Base-by-base conservation (phyloP, 1,140 invertebrate genomes). In the Lepidurus apus region DNA sequence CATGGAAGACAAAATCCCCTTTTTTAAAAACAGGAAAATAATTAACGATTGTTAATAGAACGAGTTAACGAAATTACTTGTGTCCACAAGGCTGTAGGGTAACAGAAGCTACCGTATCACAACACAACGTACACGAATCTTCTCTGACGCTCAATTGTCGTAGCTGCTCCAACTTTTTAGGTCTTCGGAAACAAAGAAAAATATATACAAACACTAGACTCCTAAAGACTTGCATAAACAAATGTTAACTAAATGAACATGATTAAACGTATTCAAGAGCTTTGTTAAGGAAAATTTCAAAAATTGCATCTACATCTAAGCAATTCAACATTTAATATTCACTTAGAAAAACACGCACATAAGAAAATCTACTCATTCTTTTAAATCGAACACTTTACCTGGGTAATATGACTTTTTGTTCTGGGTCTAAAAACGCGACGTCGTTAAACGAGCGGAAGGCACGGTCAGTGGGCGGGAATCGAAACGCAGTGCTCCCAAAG, bases 41-140 rank as follows among this genome's bases (percentile, higher is more conserved):
- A 75, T 75, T 42, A 53, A 79, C 73, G 43, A 26, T 53, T 45
- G 47, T 34, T 77, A 75, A 77, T 77, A 42, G 26, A 43, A 17
- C 74, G 74, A 79, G 42, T 73, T 79, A 34, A 13, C 21, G 24
- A 73, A 84, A 84, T 88, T 88, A 93, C 92, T 88, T 88, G 83
- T 97, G 95, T 80, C 89, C 87, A 85, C 95, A 97, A 1, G 95
- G 94, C 78, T 91, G 82, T 8, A 97, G 87, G 80, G 89, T 87
- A 17, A 94, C 90, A 77, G 89, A 89, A 7, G 93, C 93, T 82
- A 88, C 89, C 78, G 90, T 88, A 85, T 96, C 95, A 86, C 91
- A 96, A 86, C 95, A 97, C 42, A 96, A 85, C 7, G 92, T 94
- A 86, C 95, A 97, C 0, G 92, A 92, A 85, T 96, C 93, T 84